Percentiles rank a stretch among this genome's conserved stretches.
Conservation (phyloP, 92 coral and sea anemone genomes). For the Parazoanthus atlanticus region DNA sequence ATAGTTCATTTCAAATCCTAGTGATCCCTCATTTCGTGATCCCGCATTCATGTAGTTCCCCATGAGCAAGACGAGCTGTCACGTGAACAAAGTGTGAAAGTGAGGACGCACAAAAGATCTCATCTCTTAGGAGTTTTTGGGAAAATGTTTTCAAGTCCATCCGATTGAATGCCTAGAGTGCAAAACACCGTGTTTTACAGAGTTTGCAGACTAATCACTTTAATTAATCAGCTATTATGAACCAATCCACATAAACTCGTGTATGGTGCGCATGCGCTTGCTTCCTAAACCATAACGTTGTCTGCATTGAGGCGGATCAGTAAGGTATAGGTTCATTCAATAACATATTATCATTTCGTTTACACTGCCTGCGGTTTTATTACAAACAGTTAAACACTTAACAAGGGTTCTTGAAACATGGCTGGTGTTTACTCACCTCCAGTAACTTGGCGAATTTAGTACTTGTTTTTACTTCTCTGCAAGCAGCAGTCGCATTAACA, state of each 20-base stretch:
- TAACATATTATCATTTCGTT: too few relatives aligned
- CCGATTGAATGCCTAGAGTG: background rate
- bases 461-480: conserved; percentile 95
- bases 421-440: conserved; percentile 61
- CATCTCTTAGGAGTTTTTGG: background rate
- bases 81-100: background rate
- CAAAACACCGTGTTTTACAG: background rate
- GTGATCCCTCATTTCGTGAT: conserved; percentile 92
- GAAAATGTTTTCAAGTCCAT: background rate
- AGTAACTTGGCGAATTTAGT: conserved; percentile 86
- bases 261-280: too few relatives aligned
- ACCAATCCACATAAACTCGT: too few relatives aligned
- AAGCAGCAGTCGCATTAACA: conserved; percentile 98
- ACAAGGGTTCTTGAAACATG: background rate
- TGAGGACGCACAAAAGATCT: background rate
- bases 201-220: too few relatives aligned
- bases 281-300: too few relatives aligned
- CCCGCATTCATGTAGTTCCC: conserved; percentile 99
- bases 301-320: too few relatives aligned
- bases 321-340: too few relatives aligned
- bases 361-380: too few relatives aligned
- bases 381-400: background rate
- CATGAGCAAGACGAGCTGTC: conserved; percentile 84
- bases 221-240: too few relatives aligned
- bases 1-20: conserved; percentile 97